These are phyloP conservation scores for Nautilus pompilius DNA, from an alignment of 1,140 invertebrate genomes.

Conservation along the genomic window DNA sequence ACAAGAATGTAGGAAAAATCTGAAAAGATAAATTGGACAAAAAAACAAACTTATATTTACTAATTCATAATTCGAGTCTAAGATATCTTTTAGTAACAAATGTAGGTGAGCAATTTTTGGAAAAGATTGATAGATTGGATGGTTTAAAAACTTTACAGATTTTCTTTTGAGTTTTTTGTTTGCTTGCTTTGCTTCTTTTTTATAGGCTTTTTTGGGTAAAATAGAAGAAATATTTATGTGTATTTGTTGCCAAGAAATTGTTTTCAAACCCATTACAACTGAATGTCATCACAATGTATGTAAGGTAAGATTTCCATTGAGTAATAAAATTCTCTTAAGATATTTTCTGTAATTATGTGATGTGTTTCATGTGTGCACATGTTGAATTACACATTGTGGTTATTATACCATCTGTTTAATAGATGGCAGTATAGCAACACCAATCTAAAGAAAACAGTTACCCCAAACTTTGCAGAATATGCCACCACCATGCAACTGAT, in stretches of 20 bases:
- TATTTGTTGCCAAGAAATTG: conserved; percentile 76
- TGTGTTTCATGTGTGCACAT: neutral
- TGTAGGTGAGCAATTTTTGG: too few relatives aligned
- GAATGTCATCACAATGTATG: conserved; percentile 77
- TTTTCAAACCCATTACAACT: conserved; percentile 71
- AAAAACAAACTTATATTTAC: too few relatives aligned
- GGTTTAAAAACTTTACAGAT: too few relatives aligned
- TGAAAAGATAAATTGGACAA: too few relatives aligned
- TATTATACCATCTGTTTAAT: neutral
- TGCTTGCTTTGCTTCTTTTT: conserved; percentile 1
- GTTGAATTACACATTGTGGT: neutral
- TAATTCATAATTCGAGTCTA: too few relatives aligned
- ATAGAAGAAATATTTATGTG: conserved; percentile 71
- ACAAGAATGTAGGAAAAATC: too few relatives aligned
- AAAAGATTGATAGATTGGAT: too few relatives aligned
- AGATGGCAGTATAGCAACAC: neutral
- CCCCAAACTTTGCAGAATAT: neutral
- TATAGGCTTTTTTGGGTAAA: conserved; percentile 65
- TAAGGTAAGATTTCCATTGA: conserved; percentile 56
- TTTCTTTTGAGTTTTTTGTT: neutral
- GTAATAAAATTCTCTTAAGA: conserved; percentile 1
- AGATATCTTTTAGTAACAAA: too few relatives aligned
- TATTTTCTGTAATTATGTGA: neutral
- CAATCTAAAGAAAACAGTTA: neutral
- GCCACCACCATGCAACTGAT: neutral